These are phyloP conservation scores for Hydractinia symbiolongicarpus DNA, from an alignment of 30 jellyfish, hydroid and myxozoan species.

Conservation along the genomic window DNA sequence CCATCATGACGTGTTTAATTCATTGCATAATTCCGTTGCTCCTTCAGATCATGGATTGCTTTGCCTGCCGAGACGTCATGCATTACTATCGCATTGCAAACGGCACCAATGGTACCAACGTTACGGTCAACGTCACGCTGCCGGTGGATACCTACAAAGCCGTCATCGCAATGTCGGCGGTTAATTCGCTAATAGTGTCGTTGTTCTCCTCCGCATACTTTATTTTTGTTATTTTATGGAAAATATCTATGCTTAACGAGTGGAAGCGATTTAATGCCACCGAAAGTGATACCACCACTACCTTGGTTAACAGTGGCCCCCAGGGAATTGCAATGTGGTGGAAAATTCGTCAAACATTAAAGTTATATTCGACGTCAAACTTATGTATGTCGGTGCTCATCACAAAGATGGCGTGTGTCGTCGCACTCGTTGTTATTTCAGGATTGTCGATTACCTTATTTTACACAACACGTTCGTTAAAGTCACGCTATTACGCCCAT, in stretches of 20 bases:
- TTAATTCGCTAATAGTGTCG: conserved; percentile 14
- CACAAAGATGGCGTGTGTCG: not conserved
- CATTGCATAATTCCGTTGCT: conserved; percentile 11
- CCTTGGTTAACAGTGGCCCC: conserved; percentile 29
- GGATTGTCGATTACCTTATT: not conserved
- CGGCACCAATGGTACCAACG: not conserved
- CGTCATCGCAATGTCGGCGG: conserved; percentile 17
- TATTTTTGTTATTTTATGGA: conserved; percentile 21
- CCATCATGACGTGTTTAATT: not conserved
- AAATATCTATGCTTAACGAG: conserved; percentile 12
- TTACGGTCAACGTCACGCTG: not conserved
- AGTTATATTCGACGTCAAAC: conserved; percentile 2
- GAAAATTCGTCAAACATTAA: conserved; percentile 20
- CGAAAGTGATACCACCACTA: conserved; percentile 14
- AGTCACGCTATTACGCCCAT: not conserved
- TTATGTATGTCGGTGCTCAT: conserved; percentile 16
- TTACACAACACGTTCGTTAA: not conserved
- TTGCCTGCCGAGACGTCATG: not conserved
- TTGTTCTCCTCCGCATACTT: conserved; percentile 18
- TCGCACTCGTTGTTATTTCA: not conserved
- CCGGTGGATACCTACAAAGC: not conserved
- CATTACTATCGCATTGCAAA: not conserved
- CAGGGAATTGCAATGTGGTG: conserved; percentile 42
- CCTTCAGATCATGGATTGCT: not conserved
- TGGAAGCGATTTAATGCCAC: conserved; percentile 27